Conservation (phyloP, 2,797 vertebrate species). For the Acanthurus leucopareius region DNA sequence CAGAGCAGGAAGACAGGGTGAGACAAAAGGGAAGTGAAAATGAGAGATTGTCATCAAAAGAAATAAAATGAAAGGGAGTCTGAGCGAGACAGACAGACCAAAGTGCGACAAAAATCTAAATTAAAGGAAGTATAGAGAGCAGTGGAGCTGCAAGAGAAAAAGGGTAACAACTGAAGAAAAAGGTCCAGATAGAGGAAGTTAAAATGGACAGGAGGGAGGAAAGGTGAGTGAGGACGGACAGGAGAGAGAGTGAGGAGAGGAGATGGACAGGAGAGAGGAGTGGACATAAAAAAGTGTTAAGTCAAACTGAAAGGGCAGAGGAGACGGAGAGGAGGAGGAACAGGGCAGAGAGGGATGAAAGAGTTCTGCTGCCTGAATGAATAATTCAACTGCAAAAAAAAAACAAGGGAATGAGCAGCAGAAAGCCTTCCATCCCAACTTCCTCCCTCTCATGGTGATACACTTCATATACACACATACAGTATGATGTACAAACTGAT, state of each 20-base stretch:
- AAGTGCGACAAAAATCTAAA: slow-evolving; percentile 66
- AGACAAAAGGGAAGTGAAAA: slow-evolving; percentile 60
- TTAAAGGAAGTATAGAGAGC: slow-evolving; percentile 47
- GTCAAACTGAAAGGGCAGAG: slow-evolving; percentile 50
- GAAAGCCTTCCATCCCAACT: slow-evolving; percentile 26
- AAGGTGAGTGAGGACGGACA: not conserved
- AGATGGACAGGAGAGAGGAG: slow-evolving; percentile 21
- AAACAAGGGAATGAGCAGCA: slow-evolving; percentile 69
- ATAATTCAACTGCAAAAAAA: slow-evolving; percentile 55
- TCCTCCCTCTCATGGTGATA: slow-evolving; percentile 1
- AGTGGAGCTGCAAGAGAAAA: slow-evolving; percentile 10
- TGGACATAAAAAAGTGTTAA: slow-evolving; percentile 55
- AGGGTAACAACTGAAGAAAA: slow-evolving; percentile 13
- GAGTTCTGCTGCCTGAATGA: slow-evolving; percentile 64
- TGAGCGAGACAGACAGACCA: slow-evolving; percentile 45
- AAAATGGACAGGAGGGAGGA: slow-evolving; percentile 10
- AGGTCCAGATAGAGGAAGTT: slow-evolving; percentile 12
- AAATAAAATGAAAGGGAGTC: slow-evolving; percentile 64
- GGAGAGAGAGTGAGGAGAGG: slow-evolving; percentile 16
- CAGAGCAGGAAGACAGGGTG: slow-evolving; percentile 37
- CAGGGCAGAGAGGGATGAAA: slow-evolving; percentile 45
- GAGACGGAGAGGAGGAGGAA: slow-evolving; percentile 41
- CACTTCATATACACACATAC: not conserved
- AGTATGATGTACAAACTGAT: not conserved
- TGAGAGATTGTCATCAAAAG: slow-evolving; percentile 68